phyloP scores from a whole-genome alignment of 2,113 vertebrate species.

The Diadophis punctatus region DNA sequence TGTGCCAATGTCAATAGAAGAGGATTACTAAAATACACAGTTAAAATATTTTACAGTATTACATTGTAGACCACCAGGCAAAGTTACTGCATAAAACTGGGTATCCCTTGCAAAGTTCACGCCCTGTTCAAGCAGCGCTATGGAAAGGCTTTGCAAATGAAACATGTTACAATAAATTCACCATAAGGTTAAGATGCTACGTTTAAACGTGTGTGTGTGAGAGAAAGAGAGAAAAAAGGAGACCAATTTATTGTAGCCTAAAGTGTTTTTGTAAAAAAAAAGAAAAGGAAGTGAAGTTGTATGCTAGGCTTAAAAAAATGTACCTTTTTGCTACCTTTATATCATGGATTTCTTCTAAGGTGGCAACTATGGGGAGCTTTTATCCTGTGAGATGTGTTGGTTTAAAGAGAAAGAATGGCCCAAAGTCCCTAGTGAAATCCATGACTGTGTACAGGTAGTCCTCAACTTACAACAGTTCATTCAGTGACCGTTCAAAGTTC shows the following conservation, averaged over 20 bases:
- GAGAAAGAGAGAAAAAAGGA: neutral
- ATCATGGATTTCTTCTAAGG: neutral
- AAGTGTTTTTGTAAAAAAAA: neutral
- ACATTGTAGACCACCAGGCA: slow-evolving; percentile 53
- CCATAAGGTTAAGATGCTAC: no score
- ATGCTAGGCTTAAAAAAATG: neutral
- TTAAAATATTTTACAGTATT: slow-evolving; percentile 57
- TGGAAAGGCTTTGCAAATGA: slow-evolving; percentile 19
- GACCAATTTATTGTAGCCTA: neutral
- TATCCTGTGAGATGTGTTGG: neutral
- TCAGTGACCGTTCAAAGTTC: no score
- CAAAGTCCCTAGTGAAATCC: neutral
- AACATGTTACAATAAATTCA: neutral
- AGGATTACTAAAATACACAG: slow-evolving; percentile 43
- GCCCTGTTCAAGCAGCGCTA: slow-evolving; percentile 18
- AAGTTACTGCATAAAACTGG: slow-evolving; percentile 37
- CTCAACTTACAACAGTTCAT: no score
- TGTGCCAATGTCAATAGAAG: slow-evolving; percentile 51
- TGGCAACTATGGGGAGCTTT: neutral
- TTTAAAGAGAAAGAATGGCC: neutral
- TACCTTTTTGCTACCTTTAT: neutral
- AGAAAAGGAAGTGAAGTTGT: neutral
- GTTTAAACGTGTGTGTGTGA: neutral
- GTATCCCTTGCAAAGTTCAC: neutral
- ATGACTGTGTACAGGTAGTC: neutral